These are phyloP conservation scores for Melanotaenia nigrans DNA, from an alignment of 2,797 vertebrate species.

Conservation along the genomic window DNA sequence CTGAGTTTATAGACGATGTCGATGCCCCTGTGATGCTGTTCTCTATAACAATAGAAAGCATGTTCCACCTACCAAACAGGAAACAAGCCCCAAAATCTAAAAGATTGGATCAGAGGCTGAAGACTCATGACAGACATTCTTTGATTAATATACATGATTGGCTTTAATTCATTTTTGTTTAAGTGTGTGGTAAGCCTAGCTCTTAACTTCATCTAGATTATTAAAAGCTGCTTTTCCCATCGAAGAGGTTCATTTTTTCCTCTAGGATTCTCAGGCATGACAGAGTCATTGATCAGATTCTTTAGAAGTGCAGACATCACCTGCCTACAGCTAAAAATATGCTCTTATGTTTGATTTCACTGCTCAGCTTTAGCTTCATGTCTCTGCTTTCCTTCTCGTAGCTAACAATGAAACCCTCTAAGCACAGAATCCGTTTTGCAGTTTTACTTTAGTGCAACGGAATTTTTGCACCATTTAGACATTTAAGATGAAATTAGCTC, in stretches of 20 bases:
- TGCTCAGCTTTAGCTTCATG: slow-evolving; percentile 23
- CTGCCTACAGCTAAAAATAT: slow-evolving; percentile 50
- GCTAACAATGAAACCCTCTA: slow-evolving; percentile 32
- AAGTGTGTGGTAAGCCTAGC: not conserved
- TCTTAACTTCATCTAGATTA: not conserved
- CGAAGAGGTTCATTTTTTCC: slow-evolving; percentile 20
- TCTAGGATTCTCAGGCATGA: slow-evolving; percentile 14
- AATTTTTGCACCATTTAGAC: slow-evolving; percentile 8
- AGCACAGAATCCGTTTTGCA: slow-evolving; percentile 16
- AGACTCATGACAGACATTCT: not conserved
- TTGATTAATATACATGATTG: not conserved
- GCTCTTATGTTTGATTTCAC: slow-evolving; percentile 19
- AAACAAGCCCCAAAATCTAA: not conserved
- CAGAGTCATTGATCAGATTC: slow-evolving; percentile 34
- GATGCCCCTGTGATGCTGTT: not conserved
- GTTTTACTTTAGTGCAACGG: slow-evolving; percentile 41
- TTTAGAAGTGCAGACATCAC: slow-evolving; percentile 32
- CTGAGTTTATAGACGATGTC: not conserved
- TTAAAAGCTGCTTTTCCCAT: slow-evolving; percentile 7
- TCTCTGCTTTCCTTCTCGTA: slow-evolving; percentile 38
- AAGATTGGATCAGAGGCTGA: not conserved
- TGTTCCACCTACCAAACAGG: not conserved
- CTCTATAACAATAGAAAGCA: no score
- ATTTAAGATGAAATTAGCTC: not conserved
- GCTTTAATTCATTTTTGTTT: not conserved